Percentiles rank a stretch among this genome's conserved stretches.
These are phyloP conservation scores for Alloplasta piceator DNA, from an alignment of 2,888 invertebrate genomes.

Conservation along the genomic window DNA sequence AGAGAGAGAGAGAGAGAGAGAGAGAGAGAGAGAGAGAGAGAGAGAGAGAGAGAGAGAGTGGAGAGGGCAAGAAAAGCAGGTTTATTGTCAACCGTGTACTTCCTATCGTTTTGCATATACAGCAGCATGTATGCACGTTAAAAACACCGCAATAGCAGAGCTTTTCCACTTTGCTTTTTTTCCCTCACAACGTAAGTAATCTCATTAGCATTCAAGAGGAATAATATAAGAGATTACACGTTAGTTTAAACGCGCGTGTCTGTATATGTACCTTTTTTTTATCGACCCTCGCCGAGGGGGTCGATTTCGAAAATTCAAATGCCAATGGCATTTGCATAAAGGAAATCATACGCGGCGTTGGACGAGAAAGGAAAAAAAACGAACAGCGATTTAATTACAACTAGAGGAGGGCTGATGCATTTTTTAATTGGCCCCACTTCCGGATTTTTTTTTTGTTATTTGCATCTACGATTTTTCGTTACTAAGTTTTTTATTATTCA, in stretches of 20 bases:
- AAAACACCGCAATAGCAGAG: conserved; percentile 39
- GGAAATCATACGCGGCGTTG: conserved; percentile 12
- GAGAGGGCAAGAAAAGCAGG: conserved; percentile 42
- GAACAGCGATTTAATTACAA: conserved; percentile 3
- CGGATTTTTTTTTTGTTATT: neutral
- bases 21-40: neutral
- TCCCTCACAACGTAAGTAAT: conserved; percentile 51
- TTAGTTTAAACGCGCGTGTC: conserved; percentile 36
- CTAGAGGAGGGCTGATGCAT: conserved; percentile 22
- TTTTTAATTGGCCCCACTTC: conserved; percentile 8
- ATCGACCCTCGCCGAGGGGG: conserved; percentile 33
- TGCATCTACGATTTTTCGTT: too few species aligned
- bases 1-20: conserved; percentile 1
- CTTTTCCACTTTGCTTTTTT: conserved; percentile 54
- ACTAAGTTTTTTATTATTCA: too few species aligned
- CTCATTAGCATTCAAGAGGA: conserved; percentile 62
- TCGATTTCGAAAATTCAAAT: conserved; percentile 43
- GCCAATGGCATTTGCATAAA: conserved; percentile 33
- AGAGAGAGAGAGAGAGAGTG: neutral
- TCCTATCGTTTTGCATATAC: conserved; percentile 62
- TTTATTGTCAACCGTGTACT: conserved; percentile 64
- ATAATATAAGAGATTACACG: conserved; percentile 56
- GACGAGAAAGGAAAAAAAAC: conserved; percentile 10
- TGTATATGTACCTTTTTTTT: conserved; percentile 35
- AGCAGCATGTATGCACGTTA: conserved; percentile 46